Conservation (phyloP, 1,140 invertebrate genomes). For the Teleopsis dalmanni region DNA sequence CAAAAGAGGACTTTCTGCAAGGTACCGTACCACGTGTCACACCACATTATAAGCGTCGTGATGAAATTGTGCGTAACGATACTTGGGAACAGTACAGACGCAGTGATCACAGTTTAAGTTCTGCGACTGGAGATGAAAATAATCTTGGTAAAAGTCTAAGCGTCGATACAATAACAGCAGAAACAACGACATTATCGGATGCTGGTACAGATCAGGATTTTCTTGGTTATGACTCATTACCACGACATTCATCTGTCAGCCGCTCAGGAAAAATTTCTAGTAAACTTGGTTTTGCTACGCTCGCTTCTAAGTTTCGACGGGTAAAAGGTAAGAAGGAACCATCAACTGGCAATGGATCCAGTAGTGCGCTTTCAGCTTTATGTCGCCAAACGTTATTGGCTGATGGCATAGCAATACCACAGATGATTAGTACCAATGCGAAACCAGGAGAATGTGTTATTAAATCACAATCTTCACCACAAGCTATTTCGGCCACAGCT, state of each 20-base stretch:
- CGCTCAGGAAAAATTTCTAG: slow-evolving; percentile 33
- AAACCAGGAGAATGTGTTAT: slow-evolving; percentile 18
- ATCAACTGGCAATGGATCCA: slow-evolving; percentile 8
- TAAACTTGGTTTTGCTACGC: slow-evolving; percentile 53
- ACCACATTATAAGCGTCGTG: slow-evolving; percentile 5
- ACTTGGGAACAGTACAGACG: slow-evolving; percentile 12
- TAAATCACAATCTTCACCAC: slow-evolving; percentile 37
- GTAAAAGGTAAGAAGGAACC: slow-evolving; percentile 11
- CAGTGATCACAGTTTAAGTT: slow-evolving; percentile 10
- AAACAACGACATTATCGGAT: slow-evolving; percentile 11
- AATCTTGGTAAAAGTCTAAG: slow-evolving; percentile 55
- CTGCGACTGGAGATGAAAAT: slow-evolving; percentile 2
- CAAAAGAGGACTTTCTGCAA: slow-evolving; percentile 56
- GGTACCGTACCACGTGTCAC: slow-evolving; percentile 26
- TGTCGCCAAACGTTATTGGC: slow-evolving; percentile 34
- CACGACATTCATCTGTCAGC: slow-evolving; percentile 24
- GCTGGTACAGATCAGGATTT: slow-evolving; percentile 31
- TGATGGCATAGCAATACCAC: slow-evolving; percentile 25
- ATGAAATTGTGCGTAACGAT: slow-evolving; percentile 1
- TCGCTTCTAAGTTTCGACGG: slow-evolving; percentile 56
- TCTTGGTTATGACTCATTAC: slow-evolving; percentile 32
- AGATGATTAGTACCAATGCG: slow-evolving; percentile 10
- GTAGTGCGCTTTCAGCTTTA: slow-evolving; percentile 22
- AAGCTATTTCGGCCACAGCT: slow-evolving; percentile 15
- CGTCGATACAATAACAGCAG: slow-evolving; percentile 55